A percentile compares a stretch with the other conserved stretches of the same genome.
These are phyloP conservation scores for Dicycla oo DNA, from an alignment of 2,888 invertebrate species.

Conservation along the genomic window DNA sequence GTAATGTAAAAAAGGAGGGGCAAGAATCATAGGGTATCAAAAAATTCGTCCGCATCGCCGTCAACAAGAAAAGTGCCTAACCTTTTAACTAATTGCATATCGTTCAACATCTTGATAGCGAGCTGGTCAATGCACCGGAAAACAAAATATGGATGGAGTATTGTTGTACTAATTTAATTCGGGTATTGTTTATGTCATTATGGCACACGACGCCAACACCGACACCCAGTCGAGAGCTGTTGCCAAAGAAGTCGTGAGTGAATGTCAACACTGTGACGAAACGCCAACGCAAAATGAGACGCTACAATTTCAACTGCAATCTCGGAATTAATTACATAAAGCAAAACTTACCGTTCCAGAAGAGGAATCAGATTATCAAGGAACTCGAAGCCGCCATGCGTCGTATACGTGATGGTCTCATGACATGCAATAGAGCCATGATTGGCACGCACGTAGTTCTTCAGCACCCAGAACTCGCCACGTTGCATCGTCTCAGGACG, in stretches of 20 bases:
- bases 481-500: constrained; percentile 92
- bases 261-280: constrained; percentile 70
- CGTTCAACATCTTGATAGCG: constrained; percentile 25
- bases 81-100: constrained; percentile 13
- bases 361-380: constrained; percentile 96
- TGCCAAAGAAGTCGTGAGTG: constrained; percentile 74
- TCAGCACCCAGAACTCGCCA: constrained; percentile 96
- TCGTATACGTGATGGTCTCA: constrained; percentile 97
- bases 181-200: constrained; percentile 61
- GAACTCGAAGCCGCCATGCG: constrained; percentile 97
- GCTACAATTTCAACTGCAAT: constrained; percentile 25
- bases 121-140: constrained; percentile 41
- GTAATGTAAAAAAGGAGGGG: neutral
- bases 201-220: constrained; percentile 40
- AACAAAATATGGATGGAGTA: constrained; percentile 45
- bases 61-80: neutral
- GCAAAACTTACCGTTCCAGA: constrained; percentile 91
- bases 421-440: constrained; percentile 93
- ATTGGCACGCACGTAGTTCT: constrained; percentile 95
- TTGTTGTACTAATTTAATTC: constrained; percentile 61
- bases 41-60: neutral
- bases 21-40: neutral
- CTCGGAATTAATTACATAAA: constrained; percentile 27
- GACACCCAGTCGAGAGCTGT: constrained; percentile 57
- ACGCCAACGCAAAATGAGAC: constrained; percentile 60